These are phyloP conservation scores for Calcarius ornatus DNA, from an alignment of 2,113 vertebrate genomes.

Conservation along the genomic window DNA sequence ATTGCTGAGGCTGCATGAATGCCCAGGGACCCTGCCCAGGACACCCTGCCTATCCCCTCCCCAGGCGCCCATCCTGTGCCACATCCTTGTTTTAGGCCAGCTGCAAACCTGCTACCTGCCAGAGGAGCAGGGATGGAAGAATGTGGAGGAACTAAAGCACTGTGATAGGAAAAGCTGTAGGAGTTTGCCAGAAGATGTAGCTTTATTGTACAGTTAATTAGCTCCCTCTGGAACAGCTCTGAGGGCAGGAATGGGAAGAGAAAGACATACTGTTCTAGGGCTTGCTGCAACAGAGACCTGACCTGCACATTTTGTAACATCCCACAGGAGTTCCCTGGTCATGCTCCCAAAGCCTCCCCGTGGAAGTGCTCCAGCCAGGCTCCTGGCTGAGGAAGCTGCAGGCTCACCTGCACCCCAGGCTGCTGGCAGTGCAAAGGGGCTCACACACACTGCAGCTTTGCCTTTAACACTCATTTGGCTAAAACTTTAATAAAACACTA, in stretches of 20 bases:
- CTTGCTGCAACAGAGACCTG: not conserved
- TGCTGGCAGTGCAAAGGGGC: fast-evolving
- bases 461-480: fast-evolving
- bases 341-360: fast-evolving
- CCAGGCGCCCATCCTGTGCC: not conserved
- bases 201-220: not conserved
- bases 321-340: not conserved
- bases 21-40: fast-evolving
- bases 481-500: fast-evolving
- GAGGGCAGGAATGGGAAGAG: not conserved
- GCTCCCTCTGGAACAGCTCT: not conserved
- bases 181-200: not conserved
- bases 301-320: not conserved
- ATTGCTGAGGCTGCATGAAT: fast-evolving
- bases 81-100: fast-evolving
- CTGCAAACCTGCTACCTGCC: not conserved
- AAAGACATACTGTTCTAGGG: not conserved
- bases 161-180: not conserved
- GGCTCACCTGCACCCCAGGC: fast-evolving
- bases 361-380: not conserved
- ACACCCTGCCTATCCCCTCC: fast-evolving
- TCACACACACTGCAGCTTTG: fast-evolving
- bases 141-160: not conserved
- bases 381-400: not conserved
- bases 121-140: not conserved